Evolutionary conservation across 2,797 vertebrate species (phyloP).

Genomic region (Melanotaenia nigrans): DNA sequence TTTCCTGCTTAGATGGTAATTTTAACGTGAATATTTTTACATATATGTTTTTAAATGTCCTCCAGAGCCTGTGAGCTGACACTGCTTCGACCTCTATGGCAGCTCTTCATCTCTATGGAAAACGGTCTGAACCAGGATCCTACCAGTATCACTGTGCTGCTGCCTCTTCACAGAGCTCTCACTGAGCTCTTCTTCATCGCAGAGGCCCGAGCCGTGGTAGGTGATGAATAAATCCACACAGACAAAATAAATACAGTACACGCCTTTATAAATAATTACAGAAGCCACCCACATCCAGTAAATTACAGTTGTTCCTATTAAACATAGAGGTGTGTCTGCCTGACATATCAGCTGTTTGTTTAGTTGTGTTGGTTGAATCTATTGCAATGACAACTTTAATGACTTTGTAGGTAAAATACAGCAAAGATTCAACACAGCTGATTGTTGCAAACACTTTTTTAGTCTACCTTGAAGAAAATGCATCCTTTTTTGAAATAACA

Average conservation of each 20-base stretch:
- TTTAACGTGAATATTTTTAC: background rate
- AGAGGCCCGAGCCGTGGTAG: conserved; percentile 91
- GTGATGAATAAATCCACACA: conserved; percentile 32
- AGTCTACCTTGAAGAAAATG: background rate
- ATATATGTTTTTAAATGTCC: background rate
- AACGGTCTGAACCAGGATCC: conserved; percentile 86
- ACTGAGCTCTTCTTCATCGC: conserved; percentile 96
- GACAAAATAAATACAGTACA: background rate
- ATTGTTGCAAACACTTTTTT: conserved; percentile 8
- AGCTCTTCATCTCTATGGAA: conserved; percentile 94
- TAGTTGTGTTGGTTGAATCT: background rate
- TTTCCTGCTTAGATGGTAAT: background rate
- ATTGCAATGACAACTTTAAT: background rate
- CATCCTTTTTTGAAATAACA: background rate
- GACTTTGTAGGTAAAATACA: conserved; percentile 11
- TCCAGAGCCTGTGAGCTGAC: conserved; percentile 92
- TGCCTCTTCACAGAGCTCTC: conserved; percentile 94
- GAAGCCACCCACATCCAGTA: background rate
- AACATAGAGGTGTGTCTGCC: background rate
- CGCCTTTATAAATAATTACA: background rate
- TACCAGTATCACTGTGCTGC: conserved; percentile 88
- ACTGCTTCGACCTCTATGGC: conserved; percentile 93
- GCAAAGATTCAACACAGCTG: background rate
- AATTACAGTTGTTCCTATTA: background rate
- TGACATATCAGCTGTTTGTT: conserved; percentile 16